phyloP scores from a whole-genome alignment of 92 coral and sea anemone genomes.

The Umimayanthus chanpuru region DNA sequence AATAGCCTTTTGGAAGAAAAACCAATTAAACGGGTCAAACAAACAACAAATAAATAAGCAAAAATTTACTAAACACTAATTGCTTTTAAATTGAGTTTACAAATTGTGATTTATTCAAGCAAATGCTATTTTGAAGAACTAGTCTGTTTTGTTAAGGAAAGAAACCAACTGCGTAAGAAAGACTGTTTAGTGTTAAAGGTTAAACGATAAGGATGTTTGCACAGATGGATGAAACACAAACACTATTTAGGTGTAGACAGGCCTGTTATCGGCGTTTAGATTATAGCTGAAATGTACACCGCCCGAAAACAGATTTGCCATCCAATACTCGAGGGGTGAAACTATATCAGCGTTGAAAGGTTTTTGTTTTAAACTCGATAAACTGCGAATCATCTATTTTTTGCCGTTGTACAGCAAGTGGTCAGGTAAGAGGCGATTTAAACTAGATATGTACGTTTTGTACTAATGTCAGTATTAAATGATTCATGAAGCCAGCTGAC shows the following conservation, averaged over 20 bases:
- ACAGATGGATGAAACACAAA: constrained; percentile 38
- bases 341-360: constrained; percentile 44
- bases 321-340: constrained; percentile 2
- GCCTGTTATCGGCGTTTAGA: constrained; percentile 39
- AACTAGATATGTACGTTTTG: neutral
- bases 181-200: constrained; percentile 24
- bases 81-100: neutral
- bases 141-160: neutral
- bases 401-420: neutral
- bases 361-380: neutral
- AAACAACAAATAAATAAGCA: neutral
- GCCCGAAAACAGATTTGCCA: neutral
- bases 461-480: too few species aligned
- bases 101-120: constrained; percentile 5
- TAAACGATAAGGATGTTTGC: constrained; percentile 39
- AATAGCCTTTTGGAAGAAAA: neutral
- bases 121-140: neutral
- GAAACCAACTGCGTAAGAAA: constrained; percentile 19
- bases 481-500: neutral
- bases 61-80: constrained; percentile 1
- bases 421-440: neutral
- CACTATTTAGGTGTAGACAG: constrained; percentile 42
- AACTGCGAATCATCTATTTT: neutral
- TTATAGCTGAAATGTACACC: constrained; percentile 36
- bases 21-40: neutral